These are phyloP conservation scores for Pluvialis apricaria DNA, from an alignment of 2,113 vertebrate genomes.

Conservation along the genomic window DNA sequence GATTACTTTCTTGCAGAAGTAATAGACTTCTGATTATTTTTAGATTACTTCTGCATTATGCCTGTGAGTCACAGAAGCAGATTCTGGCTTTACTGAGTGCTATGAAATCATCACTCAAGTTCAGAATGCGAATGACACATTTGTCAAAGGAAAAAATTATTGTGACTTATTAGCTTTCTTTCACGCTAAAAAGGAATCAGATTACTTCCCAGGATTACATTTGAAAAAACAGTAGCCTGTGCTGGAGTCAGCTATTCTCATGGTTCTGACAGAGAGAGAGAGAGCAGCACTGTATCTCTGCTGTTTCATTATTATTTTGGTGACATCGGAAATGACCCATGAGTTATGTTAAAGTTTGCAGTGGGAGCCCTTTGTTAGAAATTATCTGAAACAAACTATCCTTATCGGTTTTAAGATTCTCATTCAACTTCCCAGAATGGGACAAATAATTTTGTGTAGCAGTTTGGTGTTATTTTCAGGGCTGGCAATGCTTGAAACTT, in stretches of 20 bases:
- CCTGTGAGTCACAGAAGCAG: constrained; percentile 48
- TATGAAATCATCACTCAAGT: constrained; percentile 53
- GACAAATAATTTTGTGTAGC: not conserved
- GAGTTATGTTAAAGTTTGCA: not conserved
- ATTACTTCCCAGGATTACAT: constrained; percentile 39
- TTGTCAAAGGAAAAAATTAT: constrained; percentile 57
- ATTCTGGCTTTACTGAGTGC: constrained; percentile 19
- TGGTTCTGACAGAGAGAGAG: not conserved
- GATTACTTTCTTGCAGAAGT: constrained; percentile 66
- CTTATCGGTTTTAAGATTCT: not conserved
- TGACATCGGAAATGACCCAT: constrained; percentile 2
- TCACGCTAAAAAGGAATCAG: not conserved
- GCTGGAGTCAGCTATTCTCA: not conserved
- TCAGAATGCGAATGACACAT: not conserved
- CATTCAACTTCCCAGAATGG: not conserved
- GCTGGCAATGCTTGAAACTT: not conserved
- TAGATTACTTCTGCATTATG: constrained; percentile 55
- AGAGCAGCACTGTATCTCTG: not conserved
- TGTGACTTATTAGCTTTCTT: constrained; percentile 47
- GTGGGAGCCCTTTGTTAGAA: not conserved
- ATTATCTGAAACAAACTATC: not conserved
- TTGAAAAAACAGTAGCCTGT: constrained; percentile 32
- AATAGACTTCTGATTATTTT: constrained; percentile 62
- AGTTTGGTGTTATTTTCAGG: not conserved
- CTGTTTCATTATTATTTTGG: not conserved